These are phyloP conservation scores for Threskiornis aethiopicus DNA, from an alignment of 2,797 vertebrate genomes.

Conservation along the genomic window DNA sequence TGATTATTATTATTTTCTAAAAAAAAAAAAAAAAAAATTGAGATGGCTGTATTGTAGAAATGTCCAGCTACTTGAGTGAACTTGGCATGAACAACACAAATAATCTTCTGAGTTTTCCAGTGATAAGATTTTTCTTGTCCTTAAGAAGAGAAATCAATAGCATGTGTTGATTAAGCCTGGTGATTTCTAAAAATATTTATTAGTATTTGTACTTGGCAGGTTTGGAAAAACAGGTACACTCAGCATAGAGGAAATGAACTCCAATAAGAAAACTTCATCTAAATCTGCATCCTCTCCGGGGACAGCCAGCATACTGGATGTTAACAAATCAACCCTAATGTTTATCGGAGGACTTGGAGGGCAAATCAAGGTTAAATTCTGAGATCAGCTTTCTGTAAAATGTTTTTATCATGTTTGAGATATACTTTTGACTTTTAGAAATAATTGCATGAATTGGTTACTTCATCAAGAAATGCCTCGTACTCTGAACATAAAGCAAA, in stretches of 20 bases:
- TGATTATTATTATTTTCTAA: background rate
- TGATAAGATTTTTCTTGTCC: background rate
- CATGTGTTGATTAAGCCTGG: background rate
- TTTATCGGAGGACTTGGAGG: slow-evolving; percentile 88
- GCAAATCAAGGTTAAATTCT: slow-evolving; percentile 81
- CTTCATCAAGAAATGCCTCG: background rate
- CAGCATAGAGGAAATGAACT: slow-evolving; percentile 82
- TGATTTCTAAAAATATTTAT: background rate
- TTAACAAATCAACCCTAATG: slow-evolving; percentile 85
- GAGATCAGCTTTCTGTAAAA: background rate
- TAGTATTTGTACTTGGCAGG: slow-evolving; percentile 70
- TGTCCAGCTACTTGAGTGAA: background rate
- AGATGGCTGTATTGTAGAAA: background rate
- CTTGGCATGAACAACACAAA: background rate
- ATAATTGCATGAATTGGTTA: background rate
- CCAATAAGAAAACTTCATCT: slow-evolving; percentile 62
- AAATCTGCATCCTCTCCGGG: slow-evolving; percentile 82
- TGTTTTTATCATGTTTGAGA: background rate
- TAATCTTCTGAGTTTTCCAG: background rate
- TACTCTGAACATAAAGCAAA: background rate
- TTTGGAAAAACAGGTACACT: slow-evolving; percentile 84
- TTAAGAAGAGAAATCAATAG: background rate
- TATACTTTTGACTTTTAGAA: background rate
- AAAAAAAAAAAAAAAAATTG: too few relatives aligned
- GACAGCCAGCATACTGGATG: slow-evolving; percentile 80